Conservation (phyloP, 2,113 vertebrate species). For the Psittacara wagleri region DNA sequence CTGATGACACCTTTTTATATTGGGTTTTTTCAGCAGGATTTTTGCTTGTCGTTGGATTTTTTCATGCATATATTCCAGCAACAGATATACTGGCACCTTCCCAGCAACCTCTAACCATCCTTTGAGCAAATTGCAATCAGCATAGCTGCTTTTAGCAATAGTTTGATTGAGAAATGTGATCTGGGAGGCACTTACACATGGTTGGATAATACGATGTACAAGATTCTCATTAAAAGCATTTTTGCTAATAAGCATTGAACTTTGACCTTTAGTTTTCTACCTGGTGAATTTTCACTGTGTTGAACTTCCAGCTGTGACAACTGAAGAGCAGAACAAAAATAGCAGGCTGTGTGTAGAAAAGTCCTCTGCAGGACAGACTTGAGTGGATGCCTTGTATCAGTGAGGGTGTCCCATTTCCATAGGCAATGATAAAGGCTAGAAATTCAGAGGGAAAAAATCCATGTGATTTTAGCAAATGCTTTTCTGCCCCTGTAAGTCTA, state of each 20-base stretch:
- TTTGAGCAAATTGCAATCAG: conserved; percentile 22
- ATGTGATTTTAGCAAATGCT: background rate
- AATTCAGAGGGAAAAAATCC: background rate
- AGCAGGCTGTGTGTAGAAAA: background rate
- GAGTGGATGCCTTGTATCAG: background rate
- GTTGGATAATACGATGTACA: background rate
- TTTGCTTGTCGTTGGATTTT: background rate
- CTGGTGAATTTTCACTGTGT: background rate
- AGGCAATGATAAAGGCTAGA: background rate
- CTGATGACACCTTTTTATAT: background rate
- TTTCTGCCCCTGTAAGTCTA: background rate
- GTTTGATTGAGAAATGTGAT: background rate
- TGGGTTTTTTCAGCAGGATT: background rate
- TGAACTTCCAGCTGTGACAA: background rate
- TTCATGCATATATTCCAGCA: background rate
- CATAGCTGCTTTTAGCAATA: conserved; percentile 7
- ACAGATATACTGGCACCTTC: background rate
- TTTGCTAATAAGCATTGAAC: background rate
- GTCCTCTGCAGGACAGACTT: background rate
- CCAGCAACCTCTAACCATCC: background rate
- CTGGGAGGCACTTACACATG: background rate
- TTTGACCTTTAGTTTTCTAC: background rate
- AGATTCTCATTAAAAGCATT: background rate
- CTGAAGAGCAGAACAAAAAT: background rate
- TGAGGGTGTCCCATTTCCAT: background rate